A percentile compares a stretch with the other conserved stretches of the same genome.
phyloP scores from a whole-genome alignment of 2,888 invertebrate genomes.

The Tiliacea citrago region DNA sequence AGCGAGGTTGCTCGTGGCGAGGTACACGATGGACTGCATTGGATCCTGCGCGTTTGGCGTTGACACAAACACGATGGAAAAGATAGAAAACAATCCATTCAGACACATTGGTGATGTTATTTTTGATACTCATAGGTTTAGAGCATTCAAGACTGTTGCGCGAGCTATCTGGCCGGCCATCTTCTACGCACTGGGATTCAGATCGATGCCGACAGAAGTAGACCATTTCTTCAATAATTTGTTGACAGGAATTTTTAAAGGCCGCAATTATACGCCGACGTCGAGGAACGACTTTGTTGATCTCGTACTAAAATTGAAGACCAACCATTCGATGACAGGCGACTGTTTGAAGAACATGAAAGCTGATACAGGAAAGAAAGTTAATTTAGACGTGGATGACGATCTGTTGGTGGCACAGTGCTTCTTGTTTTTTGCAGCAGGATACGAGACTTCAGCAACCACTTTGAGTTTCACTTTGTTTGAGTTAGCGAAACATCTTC shows the following conservation, averaged over 20 bases:
- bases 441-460: slow-evolving; percentile 78
- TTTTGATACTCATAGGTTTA: slow-evolving; percentile 66
- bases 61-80: slow-evolving; percentile 74
- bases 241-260: slow-evolving; percentile 70
- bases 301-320: slow-evolving; percentile 73
- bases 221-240: slow-evolving; percentile 72
- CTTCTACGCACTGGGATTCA: slow-evolving; percentile 76
- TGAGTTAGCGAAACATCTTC: slow-evolving; percentile 75
- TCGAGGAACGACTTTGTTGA: slow-evolving; percentile 79
- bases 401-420: slow-evolving; percentile 89
- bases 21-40: slow-evolving; percentile 80
- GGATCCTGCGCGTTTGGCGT: slow-evolving; percentile 80
- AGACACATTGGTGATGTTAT: slow-evolving; percentile 70
- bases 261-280: slow-evolving; percentile 70
- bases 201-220: slow-evolving; percentile 67
- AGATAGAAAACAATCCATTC: slow-evolving; percentile 72
- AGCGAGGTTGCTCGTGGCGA: slow-evolving; percentile 68
- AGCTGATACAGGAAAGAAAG: slow-evolving; percentile 64
- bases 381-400: slow-evolving; percentile 76
- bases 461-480: slow-evolving; percentile 72
- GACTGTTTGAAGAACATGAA: slow-evolving; percentile 74
- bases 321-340: slow-evolving; percentile 71
- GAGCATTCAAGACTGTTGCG: slow-evolving; percentile 68
- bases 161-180: slow-evolving; percentile 77
- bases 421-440: slow-evolving; percentile 85